Percentiles rank a stretch among this genome's conserved stretches.
These are phyloP conservation scores for Heterotis niloticus DNA, from an alignment of 2,113 vertebrate species.

Conservation along the genomic window DNA sequence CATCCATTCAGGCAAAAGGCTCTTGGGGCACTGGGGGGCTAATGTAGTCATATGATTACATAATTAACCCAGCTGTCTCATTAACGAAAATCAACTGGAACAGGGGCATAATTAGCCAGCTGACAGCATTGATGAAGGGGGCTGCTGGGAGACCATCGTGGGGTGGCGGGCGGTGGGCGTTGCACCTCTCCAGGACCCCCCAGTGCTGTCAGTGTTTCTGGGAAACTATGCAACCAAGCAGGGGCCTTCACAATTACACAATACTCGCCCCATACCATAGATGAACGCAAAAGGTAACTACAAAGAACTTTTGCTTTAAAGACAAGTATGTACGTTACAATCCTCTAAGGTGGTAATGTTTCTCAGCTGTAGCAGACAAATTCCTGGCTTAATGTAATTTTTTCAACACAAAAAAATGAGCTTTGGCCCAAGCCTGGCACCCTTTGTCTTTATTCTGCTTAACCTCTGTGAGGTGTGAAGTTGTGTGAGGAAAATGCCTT, in stretches of 20 bases:
- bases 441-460: too few relatives aligned
- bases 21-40: slow-evolving; percentile 25
- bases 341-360: too few relatives aligned
- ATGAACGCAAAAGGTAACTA: too few relatives aligned
- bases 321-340: too few relatives aligned
- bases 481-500: neutral
- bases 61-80: slow-evolving; percentile 92
- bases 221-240: neutral
- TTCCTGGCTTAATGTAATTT: too few relatives aligned
- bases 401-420: too few relatives aligned
- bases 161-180: slow-evolving; percentile 27
- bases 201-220: neutral
- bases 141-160: slow-evolving; percentile 66
- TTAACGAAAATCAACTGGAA: slow-evolving; percentile 87
- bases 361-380: too few relatives aligned
- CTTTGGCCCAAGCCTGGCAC: too few relatives aligned
- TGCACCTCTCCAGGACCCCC: neutral
- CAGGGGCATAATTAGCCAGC: slow-evolving; percentile 86
- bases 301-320: too few relatives aligned
- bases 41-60: slow-evolving; percentile 86
- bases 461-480: too few relatives aligned
- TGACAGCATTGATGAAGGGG: slow-evolving; percentile 76
- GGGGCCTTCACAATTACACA: neutral
- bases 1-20: too few relatives aligned
- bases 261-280: too few relatives aligned